Evolutionary conservation across 2,113 vertebrate genomes (phyloP).

Genomic region (Haplotaxodon microlepis): DNA sequence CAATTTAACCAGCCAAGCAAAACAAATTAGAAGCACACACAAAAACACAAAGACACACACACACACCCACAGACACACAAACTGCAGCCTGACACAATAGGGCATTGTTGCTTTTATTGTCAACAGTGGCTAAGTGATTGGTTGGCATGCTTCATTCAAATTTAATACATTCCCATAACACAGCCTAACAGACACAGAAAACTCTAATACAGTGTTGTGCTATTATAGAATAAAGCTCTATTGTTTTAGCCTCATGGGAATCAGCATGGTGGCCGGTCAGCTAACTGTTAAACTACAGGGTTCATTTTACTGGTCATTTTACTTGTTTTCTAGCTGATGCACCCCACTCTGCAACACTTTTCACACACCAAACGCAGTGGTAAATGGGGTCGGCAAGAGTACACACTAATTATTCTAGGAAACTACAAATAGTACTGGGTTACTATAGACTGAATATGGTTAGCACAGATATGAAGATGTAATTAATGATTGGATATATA

Average conservation of each 20-base stretch:
- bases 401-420: no score
- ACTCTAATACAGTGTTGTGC: slow-evolving; percentile 4
- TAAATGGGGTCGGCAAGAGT: background rate
- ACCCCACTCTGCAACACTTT: background rate
- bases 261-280: slow-evolving; percentile 37
- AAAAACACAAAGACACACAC: slow-evolving; percentile 25
- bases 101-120: slow-evolving; percentile 67
- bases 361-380: background rate
- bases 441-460: background rate
- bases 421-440: background rate
- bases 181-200: slow-evolving; percentile 6
- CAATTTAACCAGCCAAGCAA: slow-evolving; percentile 77
- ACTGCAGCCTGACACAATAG: slow-evolving; percentile 58
- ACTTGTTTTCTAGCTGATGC: background rate
- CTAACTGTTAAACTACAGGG: background rate
- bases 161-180: slow-evolving; percentile 30
- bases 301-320: background rate
- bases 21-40: slow-evolving; percentile 64
- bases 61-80: background rate
- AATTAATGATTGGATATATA: background rate
- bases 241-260: slow-evolving; percentile 66
- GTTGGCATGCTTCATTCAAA: slow-evolving; percentile 44
- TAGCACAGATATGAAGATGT: background rate
- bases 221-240: slow-evolving; percentile 44
- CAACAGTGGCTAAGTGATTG: slow-evolving; percentile 40